Percentiles rank a stretch among this genome's conserved stretches.
phyloP scores from a whole-genome alignment of 2,797 vertebrate species.

The Staurois parvus region DNA sequence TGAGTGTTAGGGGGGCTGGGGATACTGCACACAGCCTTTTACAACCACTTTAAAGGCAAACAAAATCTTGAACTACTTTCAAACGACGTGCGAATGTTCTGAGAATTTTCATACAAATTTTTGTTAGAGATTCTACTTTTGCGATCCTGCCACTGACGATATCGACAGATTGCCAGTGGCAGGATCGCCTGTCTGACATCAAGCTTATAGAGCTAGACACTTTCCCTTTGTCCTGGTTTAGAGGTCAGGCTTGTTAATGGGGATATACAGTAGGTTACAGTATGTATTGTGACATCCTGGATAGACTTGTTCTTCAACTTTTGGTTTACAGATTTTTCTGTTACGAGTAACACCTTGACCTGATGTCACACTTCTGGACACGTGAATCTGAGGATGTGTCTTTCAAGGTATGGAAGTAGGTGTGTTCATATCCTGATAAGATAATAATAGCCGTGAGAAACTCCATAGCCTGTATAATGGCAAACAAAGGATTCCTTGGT shows the following conservation, averaged over 20 bases:
- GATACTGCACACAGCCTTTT: no score
- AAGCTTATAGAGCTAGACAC: background rate
- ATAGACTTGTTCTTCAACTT: background rate
- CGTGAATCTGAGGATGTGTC: slow-evolving; percentile 22
- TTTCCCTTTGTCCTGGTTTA: background rate
- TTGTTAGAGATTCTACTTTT: no score
- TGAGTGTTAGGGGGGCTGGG: no score
- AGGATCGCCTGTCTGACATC: no score
- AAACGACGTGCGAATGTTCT: no score
- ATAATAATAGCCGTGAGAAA: slow-evolving; percentile 5
- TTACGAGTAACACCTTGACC: slow-evolving; percentile 17
- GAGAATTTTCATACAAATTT: no score
- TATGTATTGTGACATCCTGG: background rate
- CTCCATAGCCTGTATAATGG: no score
- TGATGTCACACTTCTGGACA: slow-evolving; percentile 14
- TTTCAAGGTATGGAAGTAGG: slow-evolving; percentile 19
- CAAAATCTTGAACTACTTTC: no score
- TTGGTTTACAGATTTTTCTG: background rate
- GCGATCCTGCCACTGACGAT: no score
- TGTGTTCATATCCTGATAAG: slow-evolving; percentile 11
- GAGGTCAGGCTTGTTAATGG: background rate
- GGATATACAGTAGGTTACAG: background rate
- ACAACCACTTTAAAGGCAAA: no score
- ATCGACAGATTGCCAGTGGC: no score
- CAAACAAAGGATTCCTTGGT: background rate